These are phyloP conservation scores for Sphaeridia pumilis DNA, from an alignment of 2,888 invertebrate species.

Conservation along the genomic window DNA sequence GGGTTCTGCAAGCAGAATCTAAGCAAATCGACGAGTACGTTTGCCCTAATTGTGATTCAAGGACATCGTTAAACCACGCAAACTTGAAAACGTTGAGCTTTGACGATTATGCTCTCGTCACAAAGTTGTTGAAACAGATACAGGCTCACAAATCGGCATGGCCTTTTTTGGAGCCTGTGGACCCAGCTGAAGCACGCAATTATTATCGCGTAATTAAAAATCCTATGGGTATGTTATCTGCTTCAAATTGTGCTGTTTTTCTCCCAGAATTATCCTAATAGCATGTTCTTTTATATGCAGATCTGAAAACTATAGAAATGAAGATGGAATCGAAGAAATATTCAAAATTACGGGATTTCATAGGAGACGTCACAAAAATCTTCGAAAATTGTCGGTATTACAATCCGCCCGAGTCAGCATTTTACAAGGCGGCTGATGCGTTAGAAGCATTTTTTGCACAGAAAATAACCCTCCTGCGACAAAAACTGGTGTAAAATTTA, in stretches of 20 bases:
- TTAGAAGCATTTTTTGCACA: constrained; percentile 91
- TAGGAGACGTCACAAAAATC: constrained; percentile 95
- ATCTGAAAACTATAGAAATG: constrained; percentile 81
- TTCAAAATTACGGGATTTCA: constrained; percentile 81
- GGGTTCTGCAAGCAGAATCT: constrained; percentile 83
- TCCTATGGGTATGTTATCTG: constrained; percentile 69
- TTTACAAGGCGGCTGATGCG: constrained; percentile 90
- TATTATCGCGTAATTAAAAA: constrained; percentile 93
- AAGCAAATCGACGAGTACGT: constrained; percentile 91
- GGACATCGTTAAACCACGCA: constrained; percentile 75
- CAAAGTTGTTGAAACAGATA: constrained; percentile 77
- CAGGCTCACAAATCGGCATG: constrained; percentile 90
- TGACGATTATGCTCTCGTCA: constrained; percentile 70
- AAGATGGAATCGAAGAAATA: constrained; percentile 74
- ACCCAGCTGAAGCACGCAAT: constrained; percentile 89
- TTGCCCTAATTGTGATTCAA: constrained; percentile 89
- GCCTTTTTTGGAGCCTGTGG: constrained; percentile 97
- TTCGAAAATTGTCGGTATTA: constrained; percentile 98
- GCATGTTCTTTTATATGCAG: constrained; percentile 45
- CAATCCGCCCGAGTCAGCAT: constrained; percentile 88
- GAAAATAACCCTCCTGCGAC: constrained; percentile 77
- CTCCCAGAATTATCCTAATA: constrained; percentile 9
- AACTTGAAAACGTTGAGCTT: constrained; percentile 72
- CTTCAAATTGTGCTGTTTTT: neutral
- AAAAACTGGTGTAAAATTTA: constrained; percentile 48